phyloP scores from a whole-genome alignment of 1,140 invertebrate species.

The Cydia strobilella region DNA sequence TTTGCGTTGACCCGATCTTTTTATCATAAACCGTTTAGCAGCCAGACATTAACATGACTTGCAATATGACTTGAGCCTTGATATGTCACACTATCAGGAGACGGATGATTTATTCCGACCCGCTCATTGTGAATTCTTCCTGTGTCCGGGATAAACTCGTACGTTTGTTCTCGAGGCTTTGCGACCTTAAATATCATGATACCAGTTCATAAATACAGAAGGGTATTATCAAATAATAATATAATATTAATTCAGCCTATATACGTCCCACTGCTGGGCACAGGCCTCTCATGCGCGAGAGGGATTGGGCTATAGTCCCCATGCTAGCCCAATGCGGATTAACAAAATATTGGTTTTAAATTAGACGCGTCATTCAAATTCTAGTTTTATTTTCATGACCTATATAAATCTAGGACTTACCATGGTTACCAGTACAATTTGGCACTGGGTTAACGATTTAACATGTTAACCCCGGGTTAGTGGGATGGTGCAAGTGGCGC shows the following conservation, averaged over 20 bases:
- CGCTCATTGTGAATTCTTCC: conserved; percentile 25
- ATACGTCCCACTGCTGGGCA: not conserved
- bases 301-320: no score
- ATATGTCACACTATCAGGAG: conserved; percentile 14
- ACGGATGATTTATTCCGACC: conserved; percentile 22
- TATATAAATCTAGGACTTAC: no score
- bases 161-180: conserved; percentile 1
- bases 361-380: no score
- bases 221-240: not conserved
- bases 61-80: not conserved
- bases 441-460: no score
- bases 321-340: no score
- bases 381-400: no score
- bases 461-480: no score
- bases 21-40: not conserved
- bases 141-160: not conserved
- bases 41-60: not conserved
- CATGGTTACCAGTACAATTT: no score
- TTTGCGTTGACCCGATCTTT: not conserved
- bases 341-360: no score
- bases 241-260: not conserved
- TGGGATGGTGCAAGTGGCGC: no score
- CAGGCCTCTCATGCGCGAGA: no score
- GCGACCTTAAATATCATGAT: not conserved
- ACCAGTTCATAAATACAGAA: not conserved